Percentiles rank a stretch among this genome's conserved stretches.
These are phyloP conservation scores for Trichopoda pennipes DNA, from an alignment of 2,888 invertebrate species.

Conservation along the genomic window DNA sequence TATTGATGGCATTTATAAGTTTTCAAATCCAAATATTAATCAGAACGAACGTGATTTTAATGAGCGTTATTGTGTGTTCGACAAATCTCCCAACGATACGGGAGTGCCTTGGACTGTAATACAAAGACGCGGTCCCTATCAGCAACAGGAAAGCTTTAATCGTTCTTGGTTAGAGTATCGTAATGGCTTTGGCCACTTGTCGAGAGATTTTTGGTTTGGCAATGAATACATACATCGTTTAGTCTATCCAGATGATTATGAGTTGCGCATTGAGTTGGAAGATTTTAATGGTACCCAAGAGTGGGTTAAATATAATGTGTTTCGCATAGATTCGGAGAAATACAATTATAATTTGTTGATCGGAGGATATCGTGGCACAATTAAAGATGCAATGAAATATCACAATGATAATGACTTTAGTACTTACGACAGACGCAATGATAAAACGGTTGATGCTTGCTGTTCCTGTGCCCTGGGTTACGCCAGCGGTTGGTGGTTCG, in stretches of 20 bases:
- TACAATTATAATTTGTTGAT: conserved; percentile 81
- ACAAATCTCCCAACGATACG: conserved; percentile 67
- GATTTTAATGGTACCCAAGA: conserved; percentile 72
- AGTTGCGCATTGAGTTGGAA: conserved; percentile 70
- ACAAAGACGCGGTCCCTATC: conserved; percentile 80
- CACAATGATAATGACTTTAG: conserved; percentile 82
- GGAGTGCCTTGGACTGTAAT: conserved; percentile 83
- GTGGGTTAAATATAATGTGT: conserved; percentile 82
- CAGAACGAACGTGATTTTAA: conserved; percentile 79
- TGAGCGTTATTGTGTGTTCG: conserved; percentile 82
- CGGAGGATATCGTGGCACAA: conserved; percentile 82
- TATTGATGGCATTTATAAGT: conserved; percentile 81
- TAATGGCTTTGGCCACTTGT: conserved; percentile 83
- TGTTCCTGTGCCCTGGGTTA: conserved; percentile 83
- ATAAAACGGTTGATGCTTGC: conserved; percentile 81
- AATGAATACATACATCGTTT: conserved; percentile 83
- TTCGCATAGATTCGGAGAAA: conserved; percentile 80
- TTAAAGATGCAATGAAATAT: conserved; percentile 82
- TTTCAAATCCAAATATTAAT: conserved; percentile 75
- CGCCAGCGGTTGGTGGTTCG: conserved; percentile 85
- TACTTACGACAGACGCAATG: conserved; percentile 80
- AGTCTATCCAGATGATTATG: conserved; percentile 77
- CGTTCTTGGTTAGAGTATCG: conserved; percentile 83
- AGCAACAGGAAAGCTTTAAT: conserved; percentile 82
- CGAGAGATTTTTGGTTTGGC: conserved; percentile 84